These are phyloP conservation scores for Drosophila dunni DNA, from an alignment of 1,140 invertebrate genomes.

Conservation along the genomic window DNA sequence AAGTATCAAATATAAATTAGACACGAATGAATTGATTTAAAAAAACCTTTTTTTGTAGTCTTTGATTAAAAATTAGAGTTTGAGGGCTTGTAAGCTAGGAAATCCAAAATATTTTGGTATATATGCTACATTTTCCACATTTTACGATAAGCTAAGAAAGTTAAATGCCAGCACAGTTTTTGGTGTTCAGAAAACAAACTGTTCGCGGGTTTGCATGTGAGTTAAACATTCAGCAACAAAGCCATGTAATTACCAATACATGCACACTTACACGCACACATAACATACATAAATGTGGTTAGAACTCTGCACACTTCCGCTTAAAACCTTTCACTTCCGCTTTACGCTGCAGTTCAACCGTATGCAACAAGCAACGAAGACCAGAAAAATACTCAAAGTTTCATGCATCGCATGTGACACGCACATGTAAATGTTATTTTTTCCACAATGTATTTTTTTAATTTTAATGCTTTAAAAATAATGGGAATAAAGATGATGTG, in stretches of 20 bases:
- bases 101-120: no score
- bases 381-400: slow-evolving; percentile 52
- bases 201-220: slow-evolving; percentile 58
- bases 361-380: slow-evolving; percentile 54
- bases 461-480: slow-evolving; percentile 5
- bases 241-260: slow-evolving; percentile 67
- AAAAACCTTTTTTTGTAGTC: no score
- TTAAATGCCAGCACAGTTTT: slow-evolving; percentile 37
- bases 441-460: background rate
- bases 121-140: background rate
- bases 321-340: slow-evolving; percentile 78
- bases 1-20: background rate
- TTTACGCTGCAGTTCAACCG: slow-evolving; percentile 51
- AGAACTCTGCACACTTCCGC: slow-evolving; percentile 72
- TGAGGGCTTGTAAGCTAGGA: no score
- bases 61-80: no score
- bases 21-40: background rate
- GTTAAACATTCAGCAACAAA: slow-evolving; percentile 58
- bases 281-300: slow-evolving; percentile 53
- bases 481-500: slow-evolving; percentile 16
- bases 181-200: slow-evolving; percentile 65
- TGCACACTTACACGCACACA: slow-evolving; percentile 19
- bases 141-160: background rate
- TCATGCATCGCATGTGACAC: slow-evolving; percentile 69
- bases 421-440: slow-evolving; percentile 44